phyloP scores from a whole-genome alignment of 2,797 vertebrate species.

The Chaunax sp. region DNA sequence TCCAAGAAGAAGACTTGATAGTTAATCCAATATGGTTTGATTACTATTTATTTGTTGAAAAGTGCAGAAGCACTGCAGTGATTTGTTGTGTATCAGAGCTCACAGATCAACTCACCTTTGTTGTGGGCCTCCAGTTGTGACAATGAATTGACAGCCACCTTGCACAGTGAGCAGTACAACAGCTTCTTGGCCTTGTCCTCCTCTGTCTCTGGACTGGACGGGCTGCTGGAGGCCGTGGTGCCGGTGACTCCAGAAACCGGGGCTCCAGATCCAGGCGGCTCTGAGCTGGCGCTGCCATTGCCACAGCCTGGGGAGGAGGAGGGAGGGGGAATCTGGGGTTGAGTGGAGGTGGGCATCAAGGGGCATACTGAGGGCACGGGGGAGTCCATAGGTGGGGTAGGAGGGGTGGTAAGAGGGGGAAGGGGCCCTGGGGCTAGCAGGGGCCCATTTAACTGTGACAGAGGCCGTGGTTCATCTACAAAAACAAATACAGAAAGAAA shows the following conservation, averaged over 20 bases:
- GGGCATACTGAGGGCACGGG: slow-evolving; percentile 70
- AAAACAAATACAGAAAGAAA: slow-evolving; percentile 18
- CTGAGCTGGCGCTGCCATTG: slow-evolving; percentile 57
- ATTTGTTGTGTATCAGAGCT: too few relatives aligned
- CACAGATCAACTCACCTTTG: slow-evolving; percentile 84
- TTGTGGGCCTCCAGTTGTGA: slow-evolving; percentile 95
- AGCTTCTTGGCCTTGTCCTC: slow-evolving; percentile 93
- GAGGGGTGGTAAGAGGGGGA: slow-evolving; percentile 67
- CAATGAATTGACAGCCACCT: slow-evolving; percentile 93
- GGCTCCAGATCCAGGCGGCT: slow-evolving; percentile 65
- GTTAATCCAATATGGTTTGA: background rate
- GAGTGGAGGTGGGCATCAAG: slow-evolving; percentile 67
- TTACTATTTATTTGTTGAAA: background rate
- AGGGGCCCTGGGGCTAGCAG: slow-evolving; percentile 69
- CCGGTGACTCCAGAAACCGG: slow-evolving; percentile 41
- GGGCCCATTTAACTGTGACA: slow-evolving; percentile 73
- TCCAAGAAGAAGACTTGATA: background rate
- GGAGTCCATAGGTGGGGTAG: slow-evolving; percentile 78
- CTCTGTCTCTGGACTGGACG: slow-evolving; percentile 84
- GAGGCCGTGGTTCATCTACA: slow-evolving; percentile 77
- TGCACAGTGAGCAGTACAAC: slow-evolving; percentile 93
- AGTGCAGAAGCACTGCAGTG: too few relatives aligned
- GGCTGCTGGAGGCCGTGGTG: slow-evolving; percentile 49
- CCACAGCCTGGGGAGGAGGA: slow-evolving; percentile 75
- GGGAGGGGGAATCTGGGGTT: slow-evolving; percentile 63